Conservation (phyloP, 1,140 invertebrate species). For the Phthorimaea operculella region DNA sequence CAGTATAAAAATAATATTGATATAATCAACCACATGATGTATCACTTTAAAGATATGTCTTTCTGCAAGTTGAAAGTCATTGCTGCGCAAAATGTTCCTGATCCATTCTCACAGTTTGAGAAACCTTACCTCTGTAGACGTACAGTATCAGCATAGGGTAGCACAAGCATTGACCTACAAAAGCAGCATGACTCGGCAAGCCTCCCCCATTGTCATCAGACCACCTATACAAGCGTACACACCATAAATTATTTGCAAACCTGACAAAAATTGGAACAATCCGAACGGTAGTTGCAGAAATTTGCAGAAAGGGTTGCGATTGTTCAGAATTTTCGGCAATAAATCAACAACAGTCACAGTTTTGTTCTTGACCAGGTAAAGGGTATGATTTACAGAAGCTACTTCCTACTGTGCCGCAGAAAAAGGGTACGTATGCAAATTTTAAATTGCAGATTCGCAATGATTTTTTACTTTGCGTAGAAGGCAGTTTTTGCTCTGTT, state of each 20-base stretch:
- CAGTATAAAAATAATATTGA: no score
- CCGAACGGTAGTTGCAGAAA: conserved; percentile 46
- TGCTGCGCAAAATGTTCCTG: no score
- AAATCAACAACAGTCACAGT: conserved; percentile 23
- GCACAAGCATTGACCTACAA: conserved; percentile 37
- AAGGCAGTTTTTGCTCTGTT: no score
- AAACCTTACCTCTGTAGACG: no score
- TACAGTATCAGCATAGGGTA: no score
- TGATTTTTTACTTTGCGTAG: no score
- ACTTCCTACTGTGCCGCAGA: conserved; percentile 1
- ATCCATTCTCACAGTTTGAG: no score
- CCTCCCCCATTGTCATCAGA: conserved; percentile 20
- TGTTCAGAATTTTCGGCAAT: conserved; percentile 21
- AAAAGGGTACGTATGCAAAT: conserved; percentile 3
- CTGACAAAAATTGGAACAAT: conserved; percentile 47
- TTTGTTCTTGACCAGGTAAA: conserved; percentile 4
- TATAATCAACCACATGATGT: no score
- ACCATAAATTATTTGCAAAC: conserved; percentile 48
- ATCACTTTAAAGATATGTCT: no score
- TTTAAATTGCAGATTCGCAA: background rate
- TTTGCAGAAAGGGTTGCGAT: conserved; percentile 52
- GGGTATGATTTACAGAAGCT: background rate
- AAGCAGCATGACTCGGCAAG: no score
- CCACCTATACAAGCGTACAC: conserved; percentile 36
- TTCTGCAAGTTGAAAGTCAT: no score